Evolutionary conservation across 2,113 vertebrate species (phyloP).

Genomic region (Ginglymostoma cirratum): DNA sequence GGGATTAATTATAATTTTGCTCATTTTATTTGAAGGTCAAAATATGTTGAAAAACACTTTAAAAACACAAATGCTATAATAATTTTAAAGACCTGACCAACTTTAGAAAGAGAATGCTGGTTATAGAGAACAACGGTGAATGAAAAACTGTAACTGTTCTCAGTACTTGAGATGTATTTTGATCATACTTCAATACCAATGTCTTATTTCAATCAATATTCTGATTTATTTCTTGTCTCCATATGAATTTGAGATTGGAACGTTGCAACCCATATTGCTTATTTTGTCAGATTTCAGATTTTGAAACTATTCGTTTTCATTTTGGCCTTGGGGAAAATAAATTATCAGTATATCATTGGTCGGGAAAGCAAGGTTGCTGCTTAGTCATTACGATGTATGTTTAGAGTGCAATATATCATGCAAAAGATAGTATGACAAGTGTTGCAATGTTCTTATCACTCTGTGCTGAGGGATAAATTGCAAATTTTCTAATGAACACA

Average conservation of each 20-base stretch:
- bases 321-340: background rate
- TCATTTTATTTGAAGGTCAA: background rate
- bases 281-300: background rate
- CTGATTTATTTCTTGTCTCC: background rate
- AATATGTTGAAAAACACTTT: background rate
- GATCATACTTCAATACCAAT: background rate
- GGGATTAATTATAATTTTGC: background rate
- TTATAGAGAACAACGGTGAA: background rate
- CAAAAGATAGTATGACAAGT: background rate
- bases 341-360: background rate
- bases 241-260: background rate
- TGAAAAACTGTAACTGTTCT: background rate
- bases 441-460: background rate
- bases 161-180: background rate
- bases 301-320: background rate
- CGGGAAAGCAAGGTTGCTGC: background rate
- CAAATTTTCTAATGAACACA: background rate
- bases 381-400: background rate
- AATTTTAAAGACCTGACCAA: background rate
- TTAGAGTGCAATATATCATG: background rate
- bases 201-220: background rate
- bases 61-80: background rate
- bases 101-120: background rate
- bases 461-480: background rate
- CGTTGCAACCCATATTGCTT: background rate